Base-by-base conservation (phyloP, 2,797 vertebrate species). In the Enteromius treurensis region DNA sequence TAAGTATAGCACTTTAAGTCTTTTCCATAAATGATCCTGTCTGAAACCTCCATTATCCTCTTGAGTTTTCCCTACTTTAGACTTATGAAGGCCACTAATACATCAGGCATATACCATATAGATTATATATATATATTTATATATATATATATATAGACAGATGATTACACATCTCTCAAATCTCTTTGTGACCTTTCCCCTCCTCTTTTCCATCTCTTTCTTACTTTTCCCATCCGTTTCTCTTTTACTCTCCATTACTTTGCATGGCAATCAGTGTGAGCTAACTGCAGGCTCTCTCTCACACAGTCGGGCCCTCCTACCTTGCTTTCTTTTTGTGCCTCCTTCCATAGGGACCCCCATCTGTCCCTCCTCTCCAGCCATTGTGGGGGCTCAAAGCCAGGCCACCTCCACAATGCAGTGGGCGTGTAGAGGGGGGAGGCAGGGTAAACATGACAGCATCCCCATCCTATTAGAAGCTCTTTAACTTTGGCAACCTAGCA, bases 381-480 rank as follows among this genome's bases (percentile, higher is more conserved):
- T 95, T 95, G 95, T 95, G 88, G 90, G 81, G 86, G 81, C 90
- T 89, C 89, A 91, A 93, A 94, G 94, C 94, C 89, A 90, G 89
- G 91, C 91, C 91, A 94, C 90, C 92, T 94, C 91, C 90, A 95
- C 95, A 96, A 95, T 93, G 91, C 90, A 91, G 89, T 89, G 91
- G 95, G 94, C 94, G 94, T 94, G 93, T 89, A 84, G 88, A 79
- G 87, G 84, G 65, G 85, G 92, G 90, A 88, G 91, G 58, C 90
- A 92, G 91, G 93, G 94, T 94, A 95, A 95, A 96, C 93, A 95
- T 88, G 88, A 92, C 94, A 93, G 94, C 93, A 94, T 93, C 94
- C 90, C 94, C 89, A 92, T 94, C 94, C 93, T 92, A 95, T 96
- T 95, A 95, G 94, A 95, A 95, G 91, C 94, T 95, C 94, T 95